These are phyloP conservation scores for Argyresthia goedartella DNA, from an alignment of 2,888 invertebrate genomes.

Conservation along the genomic window DNA sequence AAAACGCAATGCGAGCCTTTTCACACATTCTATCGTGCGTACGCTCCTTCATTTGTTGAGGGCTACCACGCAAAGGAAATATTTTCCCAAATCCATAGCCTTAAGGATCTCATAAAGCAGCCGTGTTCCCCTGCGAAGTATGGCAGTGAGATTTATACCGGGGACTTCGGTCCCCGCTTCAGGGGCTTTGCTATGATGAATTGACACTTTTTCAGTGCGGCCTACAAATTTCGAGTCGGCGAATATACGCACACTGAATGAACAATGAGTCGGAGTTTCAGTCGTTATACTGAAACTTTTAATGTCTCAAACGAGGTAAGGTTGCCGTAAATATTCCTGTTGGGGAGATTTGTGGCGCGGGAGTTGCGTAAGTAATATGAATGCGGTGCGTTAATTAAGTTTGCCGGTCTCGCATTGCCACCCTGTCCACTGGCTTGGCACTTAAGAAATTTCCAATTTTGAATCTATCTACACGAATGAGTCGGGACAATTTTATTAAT, in stretches of 20 bases:
- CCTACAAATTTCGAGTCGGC: constrained; percentile 63
- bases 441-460: not conserved
- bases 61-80: constrained; percentile 67
- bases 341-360: constrained; percentile 50
- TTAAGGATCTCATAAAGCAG: constrained; percentile 71
- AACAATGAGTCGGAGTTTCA: constrained; percentile 58
- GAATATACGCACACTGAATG: constrained; percentile 65
- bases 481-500: constrained; percentile 21
- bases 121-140: constrained; percentile 53
- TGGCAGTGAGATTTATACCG: constrained; percentile 69
- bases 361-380: constrained; percentile 35
- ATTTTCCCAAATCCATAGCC: constrained; percentile 72
- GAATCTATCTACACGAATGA: not conserved
- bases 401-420: constrained; percentile 7
- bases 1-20: constrained; percentile 59
- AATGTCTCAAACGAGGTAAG: constrained; percentile 64
- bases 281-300: constrained; percentile 61
- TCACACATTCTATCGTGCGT: constrained; percentile 67
- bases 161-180: constrained; percentile 62
- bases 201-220: constrained; percentile 66
- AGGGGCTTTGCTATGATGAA: constrained; percentile 68
- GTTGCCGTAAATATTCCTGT: constrained; percentile 53
- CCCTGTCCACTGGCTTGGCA: constrained; percentile 7
- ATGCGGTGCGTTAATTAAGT: constrained; percentile 35
- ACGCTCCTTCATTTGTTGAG: constrained; percentile 66